These are phyloP conservation scores for Hyppa rectilinea DNA, from an alignment of 2,888 invertebrate species.

Conservation along the genomic window DNA sequence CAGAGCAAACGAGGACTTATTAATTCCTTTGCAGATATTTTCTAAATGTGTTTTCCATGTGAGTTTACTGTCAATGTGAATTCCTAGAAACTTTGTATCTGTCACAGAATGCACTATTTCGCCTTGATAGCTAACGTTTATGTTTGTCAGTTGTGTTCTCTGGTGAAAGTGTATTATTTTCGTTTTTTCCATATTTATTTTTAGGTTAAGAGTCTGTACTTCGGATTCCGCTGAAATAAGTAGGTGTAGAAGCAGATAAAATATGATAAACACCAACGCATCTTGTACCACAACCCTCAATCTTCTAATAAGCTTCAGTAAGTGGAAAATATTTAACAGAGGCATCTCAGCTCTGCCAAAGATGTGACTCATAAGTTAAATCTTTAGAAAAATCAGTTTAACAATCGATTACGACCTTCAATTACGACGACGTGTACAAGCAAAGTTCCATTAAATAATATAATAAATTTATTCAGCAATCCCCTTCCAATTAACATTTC, in stretches of 20 bases:
- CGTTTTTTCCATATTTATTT: too few species aligned
- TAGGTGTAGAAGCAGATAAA: constrained; percentile 17
- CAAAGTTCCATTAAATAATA: constrained; percentile 18
- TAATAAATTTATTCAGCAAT: constrained; percentile 41
- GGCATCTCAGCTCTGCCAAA: too few species aligned
- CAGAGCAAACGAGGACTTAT: too few species aligned
- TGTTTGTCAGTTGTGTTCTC: too few species aligned
- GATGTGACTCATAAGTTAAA: background rate
- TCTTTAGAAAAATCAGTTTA: background rate
- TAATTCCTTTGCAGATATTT: too few species aligned
- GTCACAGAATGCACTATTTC: too few species aligned
- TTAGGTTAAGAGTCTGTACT: background rate
- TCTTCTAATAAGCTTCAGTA: background rate
- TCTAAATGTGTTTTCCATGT: too few species aligned
- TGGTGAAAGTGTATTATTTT: too few species aligned
- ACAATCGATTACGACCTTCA: background rate
- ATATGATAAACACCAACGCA: background rate
- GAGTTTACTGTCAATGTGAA: too few species aligned
- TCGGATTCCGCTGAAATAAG: background rate
- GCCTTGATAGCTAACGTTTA: too few species aligned
- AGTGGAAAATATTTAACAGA: background rate
- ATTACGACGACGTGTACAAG: constrained; percentile 2
- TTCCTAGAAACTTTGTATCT: too few species aligned
- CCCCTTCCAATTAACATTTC: constrained; percentile 58
- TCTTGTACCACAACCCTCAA: background rate